These are phyloP conservation scores for Pristionchus arcanus DNA, from an alignment of 2,888 invertebrate species.

Conservation along the genomic window DNA sequence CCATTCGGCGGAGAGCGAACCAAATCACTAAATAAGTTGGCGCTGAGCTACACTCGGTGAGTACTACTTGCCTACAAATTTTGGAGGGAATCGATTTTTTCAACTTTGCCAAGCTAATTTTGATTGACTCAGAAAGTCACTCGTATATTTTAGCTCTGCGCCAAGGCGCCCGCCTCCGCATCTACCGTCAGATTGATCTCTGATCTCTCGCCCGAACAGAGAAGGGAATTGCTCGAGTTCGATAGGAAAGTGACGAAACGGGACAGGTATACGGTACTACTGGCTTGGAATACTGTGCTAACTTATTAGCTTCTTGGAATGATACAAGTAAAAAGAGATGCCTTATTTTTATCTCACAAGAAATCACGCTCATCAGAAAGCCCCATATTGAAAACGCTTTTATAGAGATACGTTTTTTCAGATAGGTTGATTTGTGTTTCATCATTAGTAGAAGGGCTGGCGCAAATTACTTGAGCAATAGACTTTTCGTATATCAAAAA, in stretches of 20 bases:
- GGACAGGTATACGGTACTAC: conserved; percentile 8
- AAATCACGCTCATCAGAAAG: too few species aligned
- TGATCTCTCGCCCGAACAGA: conserved; percentile 21
- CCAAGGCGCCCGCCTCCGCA: neutral
- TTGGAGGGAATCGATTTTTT: too few species aligned
- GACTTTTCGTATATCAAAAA: too few species aligned
- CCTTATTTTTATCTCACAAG: neutral
- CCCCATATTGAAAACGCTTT: neutral
- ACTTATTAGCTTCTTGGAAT: neutral
- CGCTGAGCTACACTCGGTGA: too few species aligned
- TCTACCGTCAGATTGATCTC: conserved; percentile 5
- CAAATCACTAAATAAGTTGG: too few species aligned
- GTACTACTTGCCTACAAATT: too few species aligned
- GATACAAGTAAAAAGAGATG: neutral
- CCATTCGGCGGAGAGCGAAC: too few species aligned
- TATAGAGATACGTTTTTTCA: neutral
- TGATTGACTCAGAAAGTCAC: too few species aligned
- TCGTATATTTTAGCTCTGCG: conserved; percentile 38
- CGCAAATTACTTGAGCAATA: neutral
- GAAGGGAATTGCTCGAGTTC: conserved; percentile 8
- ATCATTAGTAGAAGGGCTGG: neutral
- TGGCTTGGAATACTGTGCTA: neutral
- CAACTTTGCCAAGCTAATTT: too few species aligned
- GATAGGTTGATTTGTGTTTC: too few species aligned
- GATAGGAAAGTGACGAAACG: conserved; percentile 4